Evolutionary conservation across 53 echinoderm and acorn worm genomes (phyloP), one percentile per base, ranked within the genome.

Genomic region (Arbacia lixula): DNA sequence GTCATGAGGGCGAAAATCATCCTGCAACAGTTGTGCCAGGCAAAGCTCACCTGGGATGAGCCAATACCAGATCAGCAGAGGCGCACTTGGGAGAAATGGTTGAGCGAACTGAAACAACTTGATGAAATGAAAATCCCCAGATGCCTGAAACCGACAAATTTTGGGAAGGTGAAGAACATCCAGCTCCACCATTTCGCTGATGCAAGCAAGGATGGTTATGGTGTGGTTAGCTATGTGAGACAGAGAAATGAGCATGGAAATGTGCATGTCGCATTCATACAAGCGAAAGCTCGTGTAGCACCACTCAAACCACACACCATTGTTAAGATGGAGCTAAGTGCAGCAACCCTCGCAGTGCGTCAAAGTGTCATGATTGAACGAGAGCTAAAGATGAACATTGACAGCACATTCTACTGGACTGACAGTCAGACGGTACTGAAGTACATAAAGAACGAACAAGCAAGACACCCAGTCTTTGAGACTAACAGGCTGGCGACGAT

Each of bases 361-460:
- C 71, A 58, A 53, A 37, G 82, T 64, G 50, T 34, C 38, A 4
- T 64, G 39, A 28, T 86, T 12, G 60, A 82, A 28, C 56, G 76
- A 83, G 90, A 90, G 37, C 56, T 90, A 33, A 62, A 54, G 0
- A 72, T 92, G 39, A 25, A 73, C 17, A 71, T 85, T 8, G 3
- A 86, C 29, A 39, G 41, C 35, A 65, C 86, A 28, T 29, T 72
- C 9, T 92, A 87, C 71, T 92, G 89, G 92, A 92, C 89, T 32
- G 88, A 92, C 41, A 88, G 91, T 89, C 84, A 85, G 36, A 81
- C 66, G 9, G 92, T 89, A 12, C 60, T 89, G 34, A 86, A 89
- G 35, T 86, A 79, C 81, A 91, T 88, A 37, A 53, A 25, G 25
- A 81, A 89, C 57, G 60, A 85, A 28, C 68, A 32, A 22, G 87